A percentile compares a stretch with the other conserved stretches of the same genome.
Evolutionary conservation across 2,113 vertebrate genomes (phyloP).

Genomic region (Ailuropoda melanoleuca): DNA sequence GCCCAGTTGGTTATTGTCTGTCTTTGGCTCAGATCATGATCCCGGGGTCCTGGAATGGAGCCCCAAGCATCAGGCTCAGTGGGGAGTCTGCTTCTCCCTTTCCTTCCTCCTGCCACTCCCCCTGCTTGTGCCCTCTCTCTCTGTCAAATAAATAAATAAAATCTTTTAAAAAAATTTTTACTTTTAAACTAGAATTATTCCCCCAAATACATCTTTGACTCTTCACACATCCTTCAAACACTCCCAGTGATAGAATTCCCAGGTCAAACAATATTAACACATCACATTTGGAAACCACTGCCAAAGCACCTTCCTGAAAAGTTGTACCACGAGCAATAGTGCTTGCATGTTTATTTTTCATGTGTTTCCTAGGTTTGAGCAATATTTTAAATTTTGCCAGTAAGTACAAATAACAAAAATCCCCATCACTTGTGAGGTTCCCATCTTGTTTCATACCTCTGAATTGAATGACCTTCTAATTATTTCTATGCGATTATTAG

Average conservation of each 20-base stretch:
- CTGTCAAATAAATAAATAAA: not conserved
- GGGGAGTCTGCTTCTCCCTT: not conserved
- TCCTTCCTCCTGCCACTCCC: not conserved
- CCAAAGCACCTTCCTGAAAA: not conserved
- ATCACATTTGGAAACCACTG: not conserved
- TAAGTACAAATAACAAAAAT: not conserved
- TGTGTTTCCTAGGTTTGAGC: not conserved
- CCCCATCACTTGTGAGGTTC: not conserved
- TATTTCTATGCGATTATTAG: not conserved
- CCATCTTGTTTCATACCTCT: not conserved
- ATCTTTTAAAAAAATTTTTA: not conserved
- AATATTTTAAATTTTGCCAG: not conserved
- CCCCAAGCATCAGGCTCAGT: no score
- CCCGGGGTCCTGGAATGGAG: not conserved
- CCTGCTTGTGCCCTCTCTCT: not conserved
- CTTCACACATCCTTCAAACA: not conserved
- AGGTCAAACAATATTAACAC: not conserved
- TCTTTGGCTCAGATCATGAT: not conserved
- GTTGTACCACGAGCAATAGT: not conserved
- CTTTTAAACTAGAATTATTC: not conserved
- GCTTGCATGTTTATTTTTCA: not conserved
- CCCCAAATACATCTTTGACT: not conserved
- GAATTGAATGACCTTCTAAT: not conserved
- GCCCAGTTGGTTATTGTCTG: not conserved
- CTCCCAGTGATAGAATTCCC: not conserved